Base-by-base conservation (phyloP, 2,113 vertebrate species). In the Cebidichthys violaceus region DNA sequence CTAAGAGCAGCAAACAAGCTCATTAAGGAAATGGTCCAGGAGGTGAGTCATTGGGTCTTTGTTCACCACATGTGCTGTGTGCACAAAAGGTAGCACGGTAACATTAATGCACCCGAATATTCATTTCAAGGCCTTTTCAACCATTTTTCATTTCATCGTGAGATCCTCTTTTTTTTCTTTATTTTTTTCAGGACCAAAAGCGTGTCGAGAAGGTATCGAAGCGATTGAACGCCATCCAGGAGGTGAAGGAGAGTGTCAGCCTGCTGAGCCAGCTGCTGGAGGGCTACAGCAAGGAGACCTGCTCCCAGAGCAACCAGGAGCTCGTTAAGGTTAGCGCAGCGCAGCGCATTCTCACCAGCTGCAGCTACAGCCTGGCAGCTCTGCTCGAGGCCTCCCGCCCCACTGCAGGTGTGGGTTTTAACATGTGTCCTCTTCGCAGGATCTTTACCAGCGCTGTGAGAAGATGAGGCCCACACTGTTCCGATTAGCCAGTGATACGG, bases 11-110 rank as follows among this genome's bases (percentile, higher is more conserved):
- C 98, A 93, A 99, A 99, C 95, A 98, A 97, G 85, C 97, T 99
- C 85, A 99, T 99, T 87, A 99, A 99, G 94, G 98, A 99, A 94
- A 99, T 99, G 98, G 98, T 99, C 80, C 98, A 99, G 91, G 98
- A 99, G 96, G 98, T 99, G 81, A 89, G 90, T 68, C 74, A 55
- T 43, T 0, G 1, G 17, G n/a, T n/a, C 27, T 65, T 50, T 80
- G 41, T 86, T 83, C 47, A 41, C 6, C 6, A 47, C 8, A 11
- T 65, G 61, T 41, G 27, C 15, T 70, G 50, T 29, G n/a, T 27
- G 20, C 10, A 31, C 47, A 9, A 67, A 47, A 31, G 9, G 31
- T 14, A 18, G 9, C 17, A 13, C 27, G 31, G 29, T 20, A 4
- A 35, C 39, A 33, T 20, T 60, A 59, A 37, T 37, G 17, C 10